phyloP scores from a whole-genome alignment of 1,140 invertebrate species.

The Trachelipus rathkii region DNA sequence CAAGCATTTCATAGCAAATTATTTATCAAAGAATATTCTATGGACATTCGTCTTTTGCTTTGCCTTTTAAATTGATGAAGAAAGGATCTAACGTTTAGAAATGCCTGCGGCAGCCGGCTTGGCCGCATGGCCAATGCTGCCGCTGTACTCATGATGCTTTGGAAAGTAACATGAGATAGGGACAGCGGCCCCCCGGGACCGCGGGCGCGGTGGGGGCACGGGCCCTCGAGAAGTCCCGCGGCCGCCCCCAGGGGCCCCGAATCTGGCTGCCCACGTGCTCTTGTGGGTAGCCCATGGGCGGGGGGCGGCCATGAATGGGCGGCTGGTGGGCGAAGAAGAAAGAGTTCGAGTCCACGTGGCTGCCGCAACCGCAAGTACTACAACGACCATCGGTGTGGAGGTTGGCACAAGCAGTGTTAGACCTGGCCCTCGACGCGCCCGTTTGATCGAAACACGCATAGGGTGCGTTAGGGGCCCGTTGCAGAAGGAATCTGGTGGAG shows the following conservation, averaged over 20 bases:
- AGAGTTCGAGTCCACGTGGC: conserved; percentile 41
- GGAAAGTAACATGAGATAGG: conserved; percentile 5
- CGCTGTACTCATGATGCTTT: background rate
- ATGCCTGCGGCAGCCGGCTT: background rate
- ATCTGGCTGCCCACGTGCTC: conserved; percentile 41
- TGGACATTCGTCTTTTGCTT: too few species aligned
- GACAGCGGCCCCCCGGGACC: conserved; percentile 7
- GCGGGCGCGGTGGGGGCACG: conserved; percentile 32
- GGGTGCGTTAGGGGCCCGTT: conserved; percentile 40
- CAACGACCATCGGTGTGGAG: conserved; percentile 31
- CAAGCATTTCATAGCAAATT: too few species aligned
- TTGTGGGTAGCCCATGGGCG: conserved; percentile 42
- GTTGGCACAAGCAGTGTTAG: conserved; percentile 18
- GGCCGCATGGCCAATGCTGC: background rate
- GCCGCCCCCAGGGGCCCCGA: conserved; percentile 46
- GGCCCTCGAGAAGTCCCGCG: conserved; percentile 45
- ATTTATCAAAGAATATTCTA: too few species aligned
- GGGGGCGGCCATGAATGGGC: conserved; percentile 46
- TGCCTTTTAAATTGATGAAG: too few species aligned
- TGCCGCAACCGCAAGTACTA: conserved; percentile 39
- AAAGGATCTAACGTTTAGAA: background rate
- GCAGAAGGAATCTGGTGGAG: conserved; percentile 36
- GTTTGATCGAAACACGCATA: conserved; percentile 39
- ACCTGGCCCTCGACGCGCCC: conserved; percentile 34
- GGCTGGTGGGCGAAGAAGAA: conserved; percentile 41